Base-by-base conservation (phyloP, 2,888 invertebrate genomes). In the Rhagophthalmus giganteus region DNA sequence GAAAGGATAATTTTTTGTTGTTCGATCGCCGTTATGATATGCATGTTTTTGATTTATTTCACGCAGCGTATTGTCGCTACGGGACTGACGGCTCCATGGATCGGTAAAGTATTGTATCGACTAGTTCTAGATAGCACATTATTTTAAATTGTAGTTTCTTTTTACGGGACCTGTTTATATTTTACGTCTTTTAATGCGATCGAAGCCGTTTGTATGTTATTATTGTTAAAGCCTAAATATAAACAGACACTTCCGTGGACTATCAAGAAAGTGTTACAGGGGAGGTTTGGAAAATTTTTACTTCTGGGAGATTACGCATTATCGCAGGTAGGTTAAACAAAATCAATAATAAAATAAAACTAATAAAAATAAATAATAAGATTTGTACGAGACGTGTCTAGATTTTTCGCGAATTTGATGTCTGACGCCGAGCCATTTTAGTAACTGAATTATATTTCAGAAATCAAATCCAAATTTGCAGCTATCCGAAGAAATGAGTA, bases 1-100 rank as follows among this genome's bases (percentile, higher is more conserved):
- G 85, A 85, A 66, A 85, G 85, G 68, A 76, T 86, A 10, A 69
- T 81, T 10, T 67, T 85, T 10, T 82, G 81, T 57, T 81, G 81
- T 3, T 75, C 80, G 38, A 80, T 80, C 6, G 77, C 82, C 4
- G 65, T 86, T 1, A 76, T 85, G 34, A 79, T 82, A 27, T 77
- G 78, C 6, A 70, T 83, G 9, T 82, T 82, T 62, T 75, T 86
- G 35, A 74, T 84, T 64, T 85, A 82, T 68, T 84, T 86, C 63
- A 78, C 81, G 0, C 78, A 80, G 49, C 78, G 80, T 63, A 66
- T 82, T 34, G 81, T 81, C 8, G 74, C 79, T 1, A 74, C 79
- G 67, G 78, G 78, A 14, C 71, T 73, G 13, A 77, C 78, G 57
- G 75, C 80, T 20, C 82, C 83, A 11, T 70, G 81, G 13, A 76